A percentile compares a stretch with the other conserved stretches of the same genome.
Evolutionary conservation across 2,888 invertebrate species (phyloP).

Genomic region (Itoplectis maculator): DNA sequence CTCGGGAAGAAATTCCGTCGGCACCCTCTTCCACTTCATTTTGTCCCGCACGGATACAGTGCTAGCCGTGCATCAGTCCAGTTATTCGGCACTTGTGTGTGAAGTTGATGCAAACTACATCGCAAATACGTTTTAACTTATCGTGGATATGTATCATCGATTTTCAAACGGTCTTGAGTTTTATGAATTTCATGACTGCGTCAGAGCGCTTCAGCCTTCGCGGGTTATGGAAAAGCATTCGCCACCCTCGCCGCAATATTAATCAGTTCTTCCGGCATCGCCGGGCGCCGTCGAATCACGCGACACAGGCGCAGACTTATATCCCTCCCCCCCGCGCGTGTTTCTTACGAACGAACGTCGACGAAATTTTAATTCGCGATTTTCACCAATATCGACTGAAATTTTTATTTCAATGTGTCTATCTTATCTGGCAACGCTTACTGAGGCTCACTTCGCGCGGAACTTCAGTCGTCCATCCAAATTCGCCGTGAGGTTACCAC

Average conservation of each 20-base stretch:
- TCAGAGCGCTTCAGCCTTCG: slow-evolving; percentile 9
- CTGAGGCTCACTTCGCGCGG: slow-evolving; percentile 26
- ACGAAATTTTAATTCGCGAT: slow-evolving; percentile 1
- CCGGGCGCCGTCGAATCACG: slow-evolving; percentile 6
- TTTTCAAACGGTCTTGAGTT: slow-evolving; percentile 15
- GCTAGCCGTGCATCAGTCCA: not conserved
- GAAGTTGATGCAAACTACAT: not conserved
- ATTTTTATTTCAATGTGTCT: not conserved
- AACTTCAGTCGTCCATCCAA: not conserved
- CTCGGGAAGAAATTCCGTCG: slow-evolving; percentile 77
- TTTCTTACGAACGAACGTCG: slow-evolving; percentile 5
- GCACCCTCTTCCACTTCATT: slow-evolving; percentile 79
- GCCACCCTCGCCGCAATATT: slow-evolving; percentile 38
- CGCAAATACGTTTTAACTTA: slow-evolving; percentile 17
- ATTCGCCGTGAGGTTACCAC: not conserved
- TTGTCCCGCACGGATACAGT: not conserved
- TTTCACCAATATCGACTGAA: slow-evolving; percentile 1
- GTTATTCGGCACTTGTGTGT: not conserved
- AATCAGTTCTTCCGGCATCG: slow-evolving; percentile 40
- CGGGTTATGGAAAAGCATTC: slow-evolving; percentile 19
- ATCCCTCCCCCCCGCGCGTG: not conserved
- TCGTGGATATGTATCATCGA: not conserved
- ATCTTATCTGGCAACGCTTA: slow-evolving; percentile 20
- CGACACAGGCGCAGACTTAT: slow-evolving; percentile 1
- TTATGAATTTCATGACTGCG: slow-evolving; percentile 27